phyloP scores from a whole-genome alignment of 2,888 invertebrate species.

The Linnaemya tessellans region DNA sequence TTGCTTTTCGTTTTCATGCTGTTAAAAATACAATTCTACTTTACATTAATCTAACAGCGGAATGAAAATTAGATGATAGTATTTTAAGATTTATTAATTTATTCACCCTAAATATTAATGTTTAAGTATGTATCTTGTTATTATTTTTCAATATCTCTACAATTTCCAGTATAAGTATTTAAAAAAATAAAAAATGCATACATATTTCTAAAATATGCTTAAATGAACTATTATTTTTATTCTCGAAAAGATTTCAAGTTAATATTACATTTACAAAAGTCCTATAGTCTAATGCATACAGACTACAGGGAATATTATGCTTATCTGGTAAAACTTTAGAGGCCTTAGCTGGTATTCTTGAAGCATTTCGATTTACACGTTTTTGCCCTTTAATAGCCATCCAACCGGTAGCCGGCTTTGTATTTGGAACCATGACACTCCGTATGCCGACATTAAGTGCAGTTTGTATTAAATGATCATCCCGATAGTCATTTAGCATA shows the following conservation, averaged over 20 bases:
- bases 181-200: conserved; percentile 39
- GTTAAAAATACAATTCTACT: conserved; percentile 18
- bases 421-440: conserved; percentile 89
- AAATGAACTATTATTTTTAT: too few species aligned
- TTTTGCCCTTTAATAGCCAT: conserved; percentile 87
- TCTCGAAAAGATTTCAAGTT: not conserved
- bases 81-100: conserved; percentile 46
- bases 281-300: conserved; percentile 66
- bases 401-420: conserved; percentile 88
- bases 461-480: conserved; percentile 80
- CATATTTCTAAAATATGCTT: too few species aligned
- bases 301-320: conserved; percentile 59
- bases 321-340: conserved; percentile 34
- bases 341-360: conserved; percentile 2
- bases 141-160: conserved; percentile 41
- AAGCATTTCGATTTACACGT: conserved; percentile 62
- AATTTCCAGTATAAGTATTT: conserved; percentile 44
- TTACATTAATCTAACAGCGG: conserved; percentile 12
- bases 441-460: conserved; percentile 87
- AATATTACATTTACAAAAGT: conserved; percentile 58
- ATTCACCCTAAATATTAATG: conserved; percentile 40
- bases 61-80: conserved; percentile 33
- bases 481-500: conserved; percentile 87
- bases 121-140: conserved; percentile 46
- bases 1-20: conserved; percentile 38